Percentiles rank a stretch among this genome's conserved stretches.
Conservation (phyloP, 2,797 vertebrate species). For the Lagorchestes hirsutus region DNA sequence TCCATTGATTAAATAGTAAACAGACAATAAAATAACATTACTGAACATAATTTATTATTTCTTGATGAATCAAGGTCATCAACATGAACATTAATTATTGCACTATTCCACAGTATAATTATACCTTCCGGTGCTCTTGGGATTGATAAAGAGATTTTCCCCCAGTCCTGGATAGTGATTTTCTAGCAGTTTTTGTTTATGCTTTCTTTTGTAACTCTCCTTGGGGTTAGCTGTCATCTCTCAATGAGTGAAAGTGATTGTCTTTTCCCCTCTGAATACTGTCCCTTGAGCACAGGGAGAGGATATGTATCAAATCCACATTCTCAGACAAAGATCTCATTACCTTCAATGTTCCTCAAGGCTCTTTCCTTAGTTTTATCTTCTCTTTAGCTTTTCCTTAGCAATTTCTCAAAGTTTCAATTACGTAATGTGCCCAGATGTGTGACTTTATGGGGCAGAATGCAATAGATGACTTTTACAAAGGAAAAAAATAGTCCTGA, state of each 20-base stretch:
- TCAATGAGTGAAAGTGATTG: not conserved
- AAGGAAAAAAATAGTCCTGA: not conserved
- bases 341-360: not conserved
- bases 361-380: not conserved
- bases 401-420: not conserved
- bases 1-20: not conserved
- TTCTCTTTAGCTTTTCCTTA: not conserved
- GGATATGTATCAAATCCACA: not conserved
- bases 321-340: not conserved
- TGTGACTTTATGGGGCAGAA: not conserved
- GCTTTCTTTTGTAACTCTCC: not conserved
- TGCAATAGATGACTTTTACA: not conserved
- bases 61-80: not conserved
- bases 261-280: not conserved
- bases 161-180: not conserved
- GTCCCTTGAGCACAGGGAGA: not conserved
- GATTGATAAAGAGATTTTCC: not conserved
- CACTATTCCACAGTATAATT: not conserved
- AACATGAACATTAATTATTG: not conserved
- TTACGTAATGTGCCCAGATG: not conserved
- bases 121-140: not conserved
- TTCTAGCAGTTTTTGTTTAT: not conserved
- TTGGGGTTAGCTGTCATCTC: not conserved
- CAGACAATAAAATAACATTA: not conserved
- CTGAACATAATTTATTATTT: not conserved